Evolutionary conservation across 2,113 vertebrate genomes (phyloP), one percentile per base, ranked within the genome.

Genomic region (Cryptotis parvus): DNA sequence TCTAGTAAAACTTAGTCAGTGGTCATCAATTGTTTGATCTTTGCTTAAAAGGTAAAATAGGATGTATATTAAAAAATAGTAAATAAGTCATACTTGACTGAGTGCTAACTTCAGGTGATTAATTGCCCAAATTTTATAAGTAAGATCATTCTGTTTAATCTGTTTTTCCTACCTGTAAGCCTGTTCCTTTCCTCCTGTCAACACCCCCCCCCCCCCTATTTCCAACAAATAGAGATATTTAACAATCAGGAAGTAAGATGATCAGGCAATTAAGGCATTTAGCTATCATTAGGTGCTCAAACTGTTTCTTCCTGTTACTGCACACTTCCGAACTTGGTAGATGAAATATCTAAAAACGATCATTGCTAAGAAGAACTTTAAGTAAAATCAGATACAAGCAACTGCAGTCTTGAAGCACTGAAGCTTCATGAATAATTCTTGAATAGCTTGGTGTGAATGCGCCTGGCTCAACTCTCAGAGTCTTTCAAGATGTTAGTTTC

Each of bases 201-300:
- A 63, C 70, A 72, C 55, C 33, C 70, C 73, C 72, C 68, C 35
- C 75, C 33, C n/a, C n/a, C n/a, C n/a, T n/a, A n/a, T n/a, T 12
- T 43, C 81, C 39, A 63, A 61, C 61, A 93, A 87, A 87, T 26
- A 83, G 76, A 74, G 33, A 94, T 77, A 85, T 88, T 95, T 96
- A 94, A 90, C 86, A 91, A 91, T 90, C 96, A 96, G 94, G 94
- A 95, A 95, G 94, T 92, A 94, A 95, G 89, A 86, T 66, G 61
- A 85, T 90, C 88, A 65, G 52, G 95, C 92, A 96, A 92, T 96
- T 96, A 96, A 88, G 39, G 86, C n/a, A 26, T 90, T 96, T 92
- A 93, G 83, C 37, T 88, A 63, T 96, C 92, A 95, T 96, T 96
- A 96, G 77, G 73, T 85, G 63, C 63, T 94, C 78, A 76, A 22